Percentiles rank a stretch among this genome's conserved stretches.
These are phyloP conservation scores for Dolichoris vasculosae DNA, from an alignment of 1,140 invertebrate species.

Conservation along the genomic window DNA sequence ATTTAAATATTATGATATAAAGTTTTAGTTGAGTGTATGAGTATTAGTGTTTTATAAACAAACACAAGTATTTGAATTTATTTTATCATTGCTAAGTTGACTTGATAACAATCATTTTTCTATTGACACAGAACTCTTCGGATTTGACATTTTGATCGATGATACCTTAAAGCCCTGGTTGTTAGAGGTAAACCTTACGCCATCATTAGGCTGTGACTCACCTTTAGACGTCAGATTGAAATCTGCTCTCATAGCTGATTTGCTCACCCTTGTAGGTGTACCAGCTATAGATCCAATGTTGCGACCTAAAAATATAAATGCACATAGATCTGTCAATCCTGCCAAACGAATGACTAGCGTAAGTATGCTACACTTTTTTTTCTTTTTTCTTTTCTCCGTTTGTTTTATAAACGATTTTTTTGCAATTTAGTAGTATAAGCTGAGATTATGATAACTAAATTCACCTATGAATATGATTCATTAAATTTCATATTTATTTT, in stretches of 20 bases:
- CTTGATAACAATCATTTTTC: neutral
- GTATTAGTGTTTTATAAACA: too few species aligned
- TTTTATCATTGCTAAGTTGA: neutral
- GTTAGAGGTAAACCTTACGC: constrained; percentile 94
- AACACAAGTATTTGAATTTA: too few species aligned
- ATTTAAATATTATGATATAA: too few species aligned
- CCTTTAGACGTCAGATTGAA: constrained; percentile 94
- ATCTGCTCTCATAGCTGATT: constrained; percentile 91
- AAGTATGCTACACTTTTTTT: constrained; percentile 47
- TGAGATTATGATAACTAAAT: neutral
- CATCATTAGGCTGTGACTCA: constrained; percentile 94
- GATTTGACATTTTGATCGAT: constrained; percentile 97
- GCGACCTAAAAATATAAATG: constrained; percentile 69
- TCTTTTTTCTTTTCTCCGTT: neutral
- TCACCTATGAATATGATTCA: constrained; percentile 28
- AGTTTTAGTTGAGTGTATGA: too few species aligned
- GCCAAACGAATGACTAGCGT: constrained; percentile 65
- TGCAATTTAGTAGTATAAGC: neutral
- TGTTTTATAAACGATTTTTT: constrained; percentile 1
- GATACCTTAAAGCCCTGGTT: constrained; percentile 94
- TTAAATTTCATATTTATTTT: neutral
- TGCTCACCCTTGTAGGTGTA: constrained; percentile 91
- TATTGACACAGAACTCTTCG: constrained; percentile 85
- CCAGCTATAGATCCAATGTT: constrained; percentile 84
- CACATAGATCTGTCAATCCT: constrained; percentile 60